Conservation (phyloP, 2,113 vertebrate species). For the Tenebrosternarchus preto region DNA sequence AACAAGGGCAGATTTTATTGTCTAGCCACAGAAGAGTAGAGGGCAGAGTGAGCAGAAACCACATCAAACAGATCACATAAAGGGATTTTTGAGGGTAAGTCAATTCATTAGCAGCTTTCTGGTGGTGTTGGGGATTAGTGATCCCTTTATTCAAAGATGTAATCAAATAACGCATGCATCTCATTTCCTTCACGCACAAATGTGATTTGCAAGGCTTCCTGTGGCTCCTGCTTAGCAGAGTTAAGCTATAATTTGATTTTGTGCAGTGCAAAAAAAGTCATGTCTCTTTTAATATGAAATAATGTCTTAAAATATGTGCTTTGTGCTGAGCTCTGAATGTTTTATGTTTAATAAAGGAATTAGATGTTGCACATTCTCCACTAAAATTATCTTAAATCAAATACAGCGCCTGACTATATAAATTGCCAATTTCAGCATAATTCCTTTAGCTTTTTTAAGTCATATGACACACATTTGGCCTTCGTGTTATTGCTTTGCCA, state of each 20-base stretch:
- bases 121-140: constrained; percentile 72
- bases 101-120: constrained; percentile 77
- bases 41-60: background rate
- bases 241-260: constrained; percentile 73
- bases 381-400: constrained; percentile 5
- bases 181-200: constrained; percentile 71
- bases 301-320: constrained; percentile 30
- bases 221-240: constrained; percentile 67
- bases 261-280: constrained; percentile 58
- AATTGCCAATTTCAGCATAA: background rate
- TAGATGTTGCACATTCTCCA: background rate
- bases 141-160: constrained; percentile 76
- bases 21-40: constrained; percentile 18
- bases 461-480: constrained; percentile 7
- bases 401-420: background rate
- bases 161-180: constrained; percentile 75
- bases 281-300: constrained; percentile 51
- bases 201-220: constrained; percentile 74
- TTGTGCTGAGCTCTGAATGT: background rate
- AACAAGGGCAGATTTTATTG: constrained; percentile 32
- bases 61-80: constrained; percentile 62
- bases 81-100: constrained; percentile 68
- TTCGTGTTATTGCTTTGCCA: background rate
- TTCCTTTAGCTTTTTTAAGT: background rate
- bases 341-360: background rate